Evolutionary conservation across 2,113 vertebrate species (phyloP).

Genomic region (Drymodes brunneopygia): DNA sequence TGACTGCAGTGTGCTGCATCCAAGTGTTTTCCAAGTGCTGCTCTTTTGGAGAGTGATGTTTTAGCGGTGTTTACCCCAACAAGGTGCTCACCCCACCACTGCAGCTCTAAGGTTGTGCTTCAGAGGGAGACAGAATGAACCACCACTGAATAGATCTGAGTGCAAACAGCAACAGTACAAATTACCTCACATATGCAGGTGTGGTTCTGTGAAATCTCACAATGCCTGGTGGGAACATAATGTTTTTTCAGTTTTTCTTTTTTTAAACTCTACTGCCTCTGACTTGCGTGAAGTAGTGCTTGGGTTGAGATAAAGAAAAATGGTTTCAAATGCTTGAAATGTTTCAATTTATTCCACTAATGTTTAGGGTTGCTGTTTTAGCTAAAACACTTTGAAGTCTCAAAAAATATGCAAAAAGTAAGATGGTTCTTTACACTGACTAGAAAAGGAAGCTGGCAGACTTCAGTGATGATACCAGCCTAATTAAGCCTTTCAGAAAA

Average conservation of each 20-base stretch:
- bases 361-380: not conserved
- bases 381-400: not conserved
- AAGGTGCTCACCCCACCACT: rapidly evolving
- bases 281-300: not conserved
- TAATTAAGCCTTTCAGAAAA: not conserved
- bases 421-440: not conserved
- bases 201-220: not conserved
- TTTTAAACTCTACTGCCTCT: not conserved
- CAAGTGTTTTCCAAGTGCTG: not conserved
- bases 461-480: not conserved
- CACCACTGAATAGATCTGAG: not conserved
- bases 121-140: not conserved
- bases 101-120: not conserved
- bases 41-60: rapidly evolving
- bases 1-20: not conserved
- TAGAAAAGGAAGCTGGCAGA: not conserved
- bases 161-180: not conserved
- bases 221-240: not conserved
- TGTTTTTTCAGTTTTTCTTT: not conserved
- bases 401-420: not conserved
- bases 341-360: not conserved
- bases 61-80: not conserved
- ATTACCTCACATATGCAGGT: rapidly evolving
- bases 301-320: not conserved
- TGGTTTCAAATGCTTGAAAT: not conserved